Percentiles rank a stretch among this genome's conserved stretches.
Evolutionary conservation across 1,140 invertebrate genomes (phyloP).

Genomic region (Dryas iulia): DNA sequence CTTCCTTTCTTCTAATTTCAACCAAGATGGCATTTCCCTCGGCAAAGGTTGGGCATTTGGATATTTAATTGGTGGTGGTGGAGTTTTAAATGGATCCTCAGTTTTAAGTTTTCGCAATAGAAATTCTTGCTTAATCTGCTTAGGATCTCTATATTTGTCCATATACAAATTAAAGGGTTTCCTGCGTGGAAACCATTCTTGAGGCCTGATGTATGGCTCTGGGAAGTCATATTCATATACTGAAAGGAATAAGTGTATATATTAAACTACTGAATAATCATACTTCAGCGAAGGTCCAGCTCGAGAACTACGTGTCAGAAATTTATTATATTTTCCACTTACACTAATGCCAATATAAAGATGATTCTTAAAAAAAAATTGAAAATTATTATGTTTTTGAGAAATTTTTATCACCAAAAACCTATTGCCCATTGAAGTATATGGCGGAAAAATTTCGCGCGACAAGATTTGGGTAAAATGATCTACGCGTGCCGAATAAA

Average conservation of each 20-base stretch:
- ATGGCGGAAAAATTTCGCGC: too few species aligned
- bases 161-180: constrained; percentile 94
- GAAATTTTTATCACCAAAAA: too few species aligned
- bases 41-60: constrained; percentile 87
- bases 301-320: too few species aligned
- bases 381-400: too few species aligned
- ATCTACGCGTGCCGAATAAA: too few species aligned
- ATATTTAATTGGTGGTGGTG: constrained; percentile 84
- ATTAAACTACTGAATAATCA: too few species aligned
- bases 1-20: constrained; percentile 85
- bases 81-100: constrained; percentile 90
- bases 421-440: too few species aligned
- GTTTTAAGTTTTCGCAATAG: constrained; percentile 89
- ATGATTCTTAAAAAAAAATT: too few species aligned
- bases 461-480: too few species aligned
- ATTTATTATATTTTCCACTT: too few species aligned
- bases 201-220: constrained; percentile 85
- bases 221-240: constrained; percentile 95
- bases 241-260: constrained; percentile 81
- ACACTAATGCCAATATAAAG: too few species aligned
- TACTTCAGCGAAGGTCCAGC: too few species aligned
- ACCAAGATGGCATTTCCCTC: constrained; percentile 86
- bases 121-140: constrained; percentile 91
- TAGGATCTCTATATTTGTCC: constrained; percentile 94
- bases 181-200: constrained; percentile 90